Evolutionary conservation across 1,140 invertebrate species (phyloP).

Genomic region (Ridgeia piscesae): DNA sequence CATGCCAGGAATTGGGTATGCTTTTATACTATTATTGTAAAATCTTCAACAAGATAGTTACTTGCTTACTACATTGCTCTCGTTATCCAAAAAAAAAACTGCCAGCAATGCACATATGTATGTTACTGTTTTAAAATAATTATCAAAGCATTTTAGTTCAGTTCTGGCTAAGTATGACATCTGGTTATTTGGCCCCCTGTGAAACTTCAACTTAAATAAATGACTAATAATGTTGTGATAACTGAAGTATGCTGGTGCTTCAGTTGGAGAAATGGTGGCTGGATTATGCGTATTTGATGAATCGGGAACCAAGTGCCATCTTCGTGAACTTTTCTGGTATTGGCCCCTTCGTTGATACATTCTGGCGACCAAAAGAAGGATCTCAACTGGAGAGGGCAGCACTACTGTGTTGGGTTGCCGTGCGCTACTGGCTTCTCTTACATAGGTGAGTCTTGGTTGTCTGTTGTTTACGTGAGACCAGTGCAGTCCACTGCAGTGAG

Average conservation of each 20-base stretch:
- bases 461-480: background rate
- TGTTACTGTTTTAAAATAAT: too few species aligned
- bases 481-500: too few species aligned
- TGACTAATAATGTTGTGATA: background rate
- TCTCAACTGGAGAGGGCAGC: conserved; percentile 48
- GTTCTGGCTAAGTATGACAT: too few species aligned
- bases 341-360: conserved; percentile 47
- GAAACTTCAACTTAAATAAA: too few species aligned
- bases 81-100: too few species aligned
- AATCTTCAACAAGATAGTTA: background rate
- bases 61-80: background rate
- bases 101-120: too few species aligned
- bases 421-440: conserved; percentile 53
- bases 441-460: conserved; percentile 41
- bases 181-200: too few species aligned
- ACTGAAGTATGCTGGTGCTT: conserved; percentile 9
- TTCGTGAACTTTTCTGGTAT: conserved; percentile 54
- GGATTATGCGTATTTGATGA: conserved; percentile 52
- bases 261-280: conserved; percentile 59
- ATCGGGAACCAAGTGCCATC: conserved; percentile 49
- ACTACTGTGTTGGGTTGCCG: conserved; percentile 40
- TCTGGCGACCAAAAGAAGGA: conserved; percentile 44
- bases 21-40: background rate
- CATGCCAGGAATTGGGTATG: conserved; percentile 55
- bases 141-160: too few species aligned